Conservation (phyloP, 2,113 vertebrate species). For the Mus spicilegus region DNA sequence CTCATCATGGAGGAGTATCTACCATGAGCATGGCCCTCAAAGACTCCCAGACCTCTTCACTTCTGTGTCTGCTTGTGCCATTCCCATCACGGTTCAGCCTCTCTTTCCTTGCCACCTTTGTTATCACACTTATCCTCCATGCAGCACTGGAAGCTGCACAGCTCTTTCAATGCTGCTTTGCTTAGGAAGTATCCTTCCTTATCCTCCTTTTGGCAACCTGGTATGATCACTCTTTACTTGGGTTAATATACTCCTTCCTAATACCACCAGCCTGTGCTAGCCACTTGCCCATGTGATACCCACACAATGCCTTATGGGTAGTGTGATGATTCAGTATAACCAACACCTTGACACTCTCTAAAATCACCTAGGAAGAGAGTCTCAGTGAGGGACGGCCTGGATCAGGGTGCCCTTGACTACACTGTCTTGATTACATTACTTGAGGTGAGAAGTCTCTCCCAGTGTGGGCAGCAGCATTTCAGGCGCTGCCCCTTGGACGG, state of each 20-base stretch:
- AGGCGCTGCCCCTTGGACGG: not conserved
- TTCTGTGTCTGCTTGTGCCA: not conserved
- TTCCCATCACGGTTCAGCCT: not conserved
- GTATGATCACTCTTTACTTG: too few species aligned
- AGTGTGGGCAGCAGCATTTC: not conserved
- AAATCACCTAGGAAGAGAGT: not conserved
- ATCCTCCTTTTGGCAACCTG: not conserved
- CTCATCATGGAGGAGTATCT: not conserved
- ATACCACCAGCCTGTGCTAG: not conserved
- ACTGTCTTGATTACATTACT: not conserved
- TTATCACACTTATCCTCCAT: not conserved
- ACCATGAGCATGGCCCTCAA: not conserved
- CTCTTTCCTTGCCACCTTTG: not conserved
- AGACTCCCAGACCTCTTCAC: not conserved
- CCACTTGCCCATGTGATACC: not conserved
- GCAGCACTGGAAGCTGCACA: not conserved
- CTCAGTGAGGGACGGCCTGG: not conserved
- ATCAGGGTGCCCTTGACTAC: not conserved
- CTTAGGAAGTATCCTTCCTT: not conserved
- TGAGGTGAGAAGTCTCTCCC: not conserved
- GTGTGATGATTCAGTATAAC: not conserved
- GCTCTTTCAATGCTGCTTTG: not conserved
- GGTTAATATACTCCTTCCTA: not conserved
- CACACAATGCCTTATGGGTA: not conserved
- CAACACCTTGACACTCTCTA: not conserved